Evolutionary conservation across 2,797 vertebrate genomes (phyloP), one percentile per base, ranked within the genome.

Genomic region (Telmatherina bonti): DNA sequence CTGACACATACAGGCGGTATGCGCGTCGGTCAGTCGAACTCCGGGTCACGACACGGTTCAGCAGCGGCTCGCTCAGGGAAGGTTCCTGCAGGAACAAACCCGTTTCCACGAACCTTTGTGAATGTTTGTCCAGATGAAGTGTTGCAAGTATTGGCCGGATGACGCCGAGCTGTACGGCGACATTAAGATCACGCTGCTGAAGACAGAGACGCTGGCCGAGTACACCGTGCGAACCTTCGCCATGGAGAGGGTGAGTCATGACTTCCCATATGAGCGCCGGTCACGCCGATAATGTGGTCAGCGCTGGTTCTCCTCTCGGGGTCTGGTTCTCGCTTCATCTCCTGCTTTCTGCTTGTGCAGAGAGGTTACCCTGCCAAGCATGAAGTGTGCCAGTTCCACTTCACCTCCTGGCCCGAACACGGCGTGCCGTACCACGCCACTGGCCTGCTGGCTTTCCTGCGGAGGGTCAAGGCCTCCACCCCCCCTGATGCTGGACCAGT

Each of bases 351-450:
- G n/a, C n/a, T n/a, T n/a, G n/a, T n/a, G n/a, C n/a, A 99, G 97
- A 91, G 96, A 71, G 97, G 97, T 51, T 99, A 97, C 90, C 96
- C 97, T 0, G 96, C 96, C 67, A 96, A 96, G 70, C 97, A 98
- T 0, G 97, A 99, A 90, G 97, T 99, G 66, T 96, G 96, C 78
- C 97, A 99, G 92, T 99, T 99, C 92, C 97, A 98, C 88, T 99
- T 99, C 88, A 97, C 95, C 0, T 97, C 97, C 0, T 99, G 97
- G 97, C 97, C 97, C 0, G 97, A 99, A 85, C 97, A 99, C 0
- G 97, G 97, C 0, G 97, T 99, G 41, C 97, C 97, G 4, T 96
- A 95, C 90, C 95, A 99, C 0, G 96, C 97, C 73, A 99, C 97
- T 0, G 97, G 97, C 55, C 93, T 99, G 74, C 91, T 99, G 92